Evolutionary conservation across 2,888 invertebrate species (phyloP).

Genomic region (Tetragonisca angustula): DNA sequence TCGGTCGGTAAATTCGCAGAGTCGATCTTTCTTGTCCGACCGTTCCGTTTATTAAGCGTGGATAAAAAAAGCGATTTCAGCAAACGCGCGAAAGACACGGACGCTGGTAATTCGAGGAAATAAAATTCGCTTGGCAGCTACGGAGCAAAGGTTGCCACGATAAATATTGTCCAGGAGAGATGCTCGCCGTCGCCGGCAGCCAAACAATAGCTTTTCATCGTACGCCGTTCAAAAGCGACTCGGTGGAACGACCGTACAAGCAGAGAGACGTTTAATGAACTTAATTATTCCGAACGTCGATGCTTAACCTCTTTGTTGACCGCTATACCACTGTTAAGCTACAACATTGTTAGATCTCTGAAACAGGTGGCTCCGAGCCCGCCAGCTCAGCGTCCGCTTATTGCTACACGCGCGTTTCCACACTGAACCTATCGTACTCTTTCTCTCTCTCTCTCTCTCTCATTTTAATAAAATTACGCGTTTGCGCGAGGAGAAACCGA

Average conservation of each 20-base stretch:
- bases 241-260: constrained; percentile 58
- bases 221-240: constrained; percentile 56
- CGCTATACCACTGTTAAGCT: constrained; percentile 46
- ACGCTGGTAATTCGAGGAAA: constrained; percentile 51
- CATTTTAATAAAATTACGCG: not conserved
- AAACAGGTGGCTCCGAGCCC: constrained; percentile 42
- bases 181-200: constrained; percentile 34
- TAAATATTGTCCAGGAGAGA: constrained; percentile 65
- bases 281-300: constrained; percentile 64
- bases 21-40: not conserved
- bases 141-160: constrained; percentile 67
- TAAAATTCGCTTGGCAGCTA: constrained; percentile 51
- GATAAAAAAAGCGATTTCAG: not conserved
- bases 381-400: not conserved
- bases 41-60: not conserved
- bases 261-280: constrained; percentile 58
- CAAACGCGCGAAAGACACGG: not conserved
- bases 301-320: constrained; percentile 61
- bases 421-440: not conserved
- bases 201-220: constrained; percentile 65
- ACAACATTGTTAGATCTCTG: constrained; percentile 38
- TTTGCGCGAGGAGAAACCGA: not conserved
- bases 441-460: not conserved
- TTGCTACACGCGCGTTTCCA: not conserved
- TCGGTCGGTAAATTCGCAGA: not conserved